phyloP scores from a whole-genome alignment of 2,888 invertebrate species.

The Mythimna impura region DNA sequence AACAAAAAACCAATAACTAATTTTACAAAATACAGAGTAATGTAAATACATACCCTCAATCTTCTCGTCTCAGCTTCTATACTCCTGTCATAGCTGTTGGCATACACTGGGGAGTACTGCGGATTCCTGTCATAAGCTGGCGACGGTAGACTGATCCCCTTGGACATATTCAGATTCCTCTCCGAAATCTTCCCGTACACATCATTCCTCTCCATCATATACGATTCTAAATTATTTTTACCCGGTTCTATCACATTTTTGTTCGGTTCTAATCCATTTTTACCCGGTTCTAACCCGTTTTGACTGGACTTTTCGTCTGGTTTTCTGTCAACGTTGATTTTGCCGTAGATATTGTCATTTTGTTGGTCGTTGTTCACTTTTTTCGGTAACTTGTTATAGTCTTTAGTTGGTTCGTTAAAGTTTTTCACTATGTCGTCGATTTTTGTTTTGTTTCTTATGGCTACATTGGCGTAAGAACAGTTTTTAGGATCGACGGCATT shows the following conservation, averaged over 20 bases:
- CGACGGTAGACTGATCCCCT: constrained; percentile 60
- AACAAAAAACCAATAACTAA: too few species aligned
- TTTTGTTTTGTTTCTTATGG: constrained; percentile 83
- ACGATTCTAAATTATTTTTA: constrained; percentile 65
- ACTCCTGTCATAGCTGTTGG: constrained; percentile 82
- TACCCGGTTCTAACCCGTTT: constrained; percentile 57
- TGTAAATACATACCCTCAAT: constrained; percentile 77
- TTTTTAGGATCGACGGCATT: constrained; percentile 82
- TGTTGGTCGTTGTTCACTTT: constrained; percentile 85
- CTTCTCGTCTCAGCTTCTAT: constrained; percentile 85
- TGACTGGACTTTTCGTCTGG: constrained; percentile 58
- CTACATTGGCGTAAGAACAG: constrained; percentile 84
- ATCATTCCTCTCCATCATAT: constrained; percentile 57
- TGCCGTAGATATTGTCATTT: constrained; percentile 85
- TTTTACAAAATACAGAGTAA: not conserved
- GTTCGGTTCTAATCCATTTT: constrained; percentile 54
- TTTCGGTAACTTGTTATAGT: constrained; percentile 81
- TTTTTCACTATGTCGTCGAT: constrained; percentile 88
- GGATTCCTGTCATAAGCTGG: constrained; percentile 83
- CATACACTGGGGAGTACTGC: constrained; percentile 84
- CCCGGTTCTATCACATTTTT: constrained; percentile 51
- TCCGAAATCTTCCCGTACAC: constrained; percentile 62
- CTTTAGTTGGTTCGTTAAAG: constrained; percentile 81
- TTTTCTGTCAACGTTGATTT: constrained; percentile 77
- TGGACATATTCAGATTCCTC: constrained; percentile 52